phyloP scores from a whole-genome alignment of 1,140 invertebrate species.

The Nebria ingens region DNA sequence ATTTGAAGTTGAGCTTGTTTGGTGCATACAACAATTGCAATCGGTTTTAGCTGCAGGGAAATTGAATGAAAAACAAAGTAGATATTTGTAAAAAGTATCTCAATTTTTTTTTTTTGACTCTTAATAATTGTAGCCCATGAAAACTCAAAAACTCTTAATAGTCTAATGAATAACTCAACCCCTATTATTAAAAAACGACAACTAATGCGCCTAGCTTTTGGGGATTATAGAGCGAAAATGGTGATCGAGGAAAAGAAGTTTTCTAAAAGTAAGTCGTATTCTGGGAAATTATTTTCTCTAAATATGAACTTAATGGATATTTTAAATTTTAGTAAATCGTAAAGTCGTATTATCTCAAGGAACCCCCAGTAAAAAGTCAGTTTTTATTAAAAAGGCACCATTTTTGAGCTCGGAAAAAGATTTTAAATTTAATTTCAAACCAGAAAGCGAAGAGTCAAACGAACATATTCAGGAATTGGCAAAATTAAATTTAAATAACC shows the following conservation, averaged over 20 bases:
- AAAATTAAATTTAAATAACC: slow-evolving; percentile 16
- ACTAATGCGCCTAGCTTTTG: slow-evolving; percentile 59
- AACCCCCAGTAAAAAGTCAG: slow-evolving; percentile 37
- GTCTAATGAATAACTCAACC: slow-evolving; percentile 53
- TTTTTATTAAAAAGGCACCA: slow-evolving; percentile 44
- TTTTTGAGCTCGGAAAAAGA: slow-evolving; percentile 25
- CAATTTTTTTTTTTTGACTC: too few species aligned
- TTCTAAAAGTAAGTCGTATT: slow-evolving; percentile 30
- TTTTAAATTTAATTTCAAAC: slow-evolving; percentile 36
- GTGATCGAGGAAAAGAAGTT: slow-evolving; percentile 56
- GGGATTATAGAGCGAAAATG: slow-evolving; percentile 66
- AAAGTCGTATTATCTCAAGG: slow-evolving; percentile 16
- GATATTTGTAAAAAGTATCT: slow-evolving; percentile 17
- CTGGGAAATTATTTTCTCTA: not conserved
- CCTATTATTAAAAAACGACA: slow-evolving; percentile 59
- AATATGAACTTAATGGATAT: not conserved
- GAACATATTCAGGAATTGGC: slow-evolving; percentile 14
- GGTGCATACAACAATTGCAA: slow-evolving; percentile 65
- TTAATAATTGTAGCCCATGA: too few species aligned
- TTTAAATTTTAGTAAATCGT: slow-evolving; percentile 23
- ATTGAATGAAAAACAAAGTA: slow-evolving; percentile 50
- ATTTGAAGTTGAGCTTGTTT: slow-evolving; percentile 62
- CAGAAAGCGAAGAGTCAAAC: slow-evolving; percentile 7
- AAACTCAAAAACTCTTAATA: slow-evolving; percentile 48
- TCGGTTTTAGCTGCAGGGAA: slow-evolving; percentile 44